Base-by-base conservation (phyloP, 2,113 vertebrate species). In the Atractosteus spatula region DNA sequence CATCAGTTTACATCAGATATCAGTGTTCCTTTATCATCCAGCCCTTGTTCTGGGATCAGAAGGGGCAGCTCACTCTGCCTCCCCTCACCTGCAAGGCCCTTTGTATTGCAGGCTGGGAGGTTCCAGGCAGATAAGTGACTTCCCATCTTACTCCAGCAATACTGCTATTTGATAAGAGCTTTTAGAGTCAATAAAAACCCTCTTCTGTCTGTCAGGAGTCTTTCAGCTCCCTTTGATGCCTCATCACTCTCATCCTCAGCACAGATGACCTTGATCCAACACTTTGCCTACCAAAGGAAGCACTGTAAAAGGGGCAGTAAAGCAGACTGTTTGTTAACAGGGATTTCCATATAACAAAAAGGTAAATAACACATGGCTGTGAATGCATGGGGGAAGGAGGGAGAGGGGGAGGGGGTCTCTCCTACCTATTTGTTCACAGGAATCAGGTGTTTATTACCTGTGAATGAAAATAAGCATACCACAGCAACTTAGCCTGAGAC, bases 181-280 rank as follows among this genome's bases (percentile, higher is more conserved):
- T 72, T n/a, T 66, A 7, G 42, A 17, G 44, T 75, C 70, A 43
- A 77, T 77, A 76, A 84, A 77, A 84, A 80, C 77, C 74, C 75
- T 79, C 71, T 73, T 74, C 69, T 77, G 68, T 79, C 80, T 72
- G 56, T 82, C 78, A 62, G 73, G 75, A 63, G 51, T 75, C 71
- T 76, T 71, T 14, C 74, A 72, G 70, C 79, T 82, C 71, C 73
- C 76, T 86, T 82, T 85, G 85, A 90, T 77, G 62, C 80, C 78
- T 68, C 84, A 86, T 89, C 83, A 82, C 75, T 79, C 74, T 74
- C 61, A 73, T 65, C 74, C 8, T 69, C 80, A 81, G 79, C 80
- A 77, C 81, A 75, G 82, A 77, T 89, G 89, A 89, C 87, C 89
- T 84, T 83, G 85, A 78, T 86, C 79, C 80, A 77, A 73, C 79